A percentile compares a stretch with the other conserved stretches of the same genome.
Evolutionary conservation across 2,888 invertebrate genomes (phyloP).

Genomic region (Seira musarum): DNA sequence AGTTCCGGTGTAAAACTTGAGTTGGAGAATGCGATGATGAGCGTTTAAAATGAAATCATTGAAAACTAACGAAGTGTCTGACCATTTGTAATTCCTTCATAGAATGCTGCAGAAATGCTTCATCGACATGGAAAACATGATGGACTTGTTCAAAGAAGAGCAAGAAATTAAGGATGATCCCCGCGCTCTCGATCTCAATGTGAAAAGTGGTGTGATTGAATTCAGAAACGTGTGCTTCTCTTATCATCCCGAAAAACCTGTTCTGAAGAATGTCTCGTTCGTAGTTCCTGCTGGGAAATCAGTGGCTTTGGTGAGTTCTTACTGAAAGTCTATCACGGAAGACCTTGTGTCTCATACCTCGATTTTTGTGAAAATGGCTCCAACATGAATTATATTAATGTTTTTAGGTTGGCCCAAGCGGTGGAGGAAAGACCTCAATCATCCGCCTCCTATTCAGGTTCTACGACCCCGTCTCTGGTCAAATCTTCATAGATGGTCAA

Average conservation of each 20-base stretch:
- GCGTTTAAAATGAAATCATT: too few relatives aligned
- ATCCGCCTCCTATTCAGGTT: slow-evolving; percentile 95
- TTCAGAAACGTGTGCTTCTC: slow-evolving; percentile 93
- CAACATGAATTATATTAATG: slow-evolving; percentile 70
- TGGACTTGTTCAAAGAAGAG: slow-evolving; percentile 90
- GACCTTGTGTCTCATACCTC: neutral
- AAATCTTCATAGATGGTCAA: slow-evolving; percentile 90
- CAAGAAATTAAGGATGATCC: slow-evolving; percentile 89
- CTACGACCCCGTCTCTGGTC: slow-evolving; percentile 93
- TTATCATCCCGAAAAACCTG: slow-evolving; percentile 84
- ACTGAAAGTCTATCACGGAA: slow-evolving; percentile 1
- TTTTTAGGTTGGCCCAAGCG: slow-evolving; percentile 86
- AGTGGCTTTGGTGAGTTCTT: slow-evolving; percentile 80
- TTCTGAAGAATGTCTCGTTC: slow-evolving; percentile 86
- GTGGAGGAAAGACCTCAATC: slow-evolving; percentile 96
- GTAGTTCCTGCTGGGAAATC: slow-evolving; percentile 88
- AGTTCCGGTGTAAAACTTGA: too few relatives aligned
- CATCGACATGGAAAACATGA: slow-evolving; percentile 99
- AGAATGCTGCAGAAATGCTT: slow-evolving; percentile 98
- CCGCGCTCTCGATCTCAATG: slow-evolving; percentile 81
- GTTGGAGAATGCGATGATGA: too few relatives aligned
- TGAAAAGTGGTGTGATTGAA: slow-evolving; percentile 83
- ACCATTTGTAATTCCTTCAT: too few relatives aligned
- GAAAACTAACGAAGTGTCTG: too few relatives aligned
- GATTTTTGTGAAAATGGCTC: neutral